phyloP scores from a whole-genome alignment of 2,888 invertebrate species.

The Tenthredo notha region DNA sequence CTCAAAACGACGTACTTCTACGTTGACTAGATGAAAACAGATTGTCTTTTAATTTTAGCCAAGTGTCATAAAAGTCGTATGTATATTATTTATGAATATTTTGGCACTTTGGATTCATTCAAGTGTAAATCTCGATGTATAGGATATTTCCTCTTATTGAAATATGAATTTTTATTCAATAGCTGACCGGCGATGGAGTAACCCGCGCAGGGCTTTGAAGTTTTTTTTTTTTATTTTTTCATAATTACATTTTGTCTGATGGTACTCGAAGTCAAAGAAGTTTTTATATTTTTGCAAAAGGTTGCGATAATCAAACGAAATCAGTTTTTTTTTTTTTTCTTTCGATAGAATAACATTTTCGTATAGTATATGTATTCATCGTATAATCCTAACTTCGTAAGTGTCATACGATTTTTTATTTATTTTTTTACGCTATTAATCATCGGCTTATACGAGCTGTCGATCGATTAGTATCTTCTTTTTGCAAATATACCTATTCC shows the following conservation, averaged over 20 bases:
- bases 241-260: background rate
- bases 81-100: background rate
- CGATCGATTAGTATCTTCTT: background rate
- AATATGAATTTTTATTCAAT: background rate
- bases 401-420: background rate
- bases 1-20: background rate
- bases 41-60: background rate
- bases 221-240: background rate
- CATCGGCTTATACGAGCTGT: background rate
- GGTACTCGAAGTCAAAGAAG: constrained; percentile 21
- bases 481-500: background rate
- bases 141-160: background rate
- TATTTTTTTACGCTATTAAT: background rate
- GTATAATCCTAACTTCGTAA: background rate
- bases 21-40: background rate
- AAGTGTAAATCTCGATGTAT: background rate
- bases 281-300: background rate
- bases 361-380: background rate
- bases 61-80: background rate
- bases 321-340: background rate
- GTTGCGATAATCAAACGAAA: background rate
- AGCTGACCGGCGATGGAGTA: background rate
- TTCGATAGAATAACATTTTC: background rate
- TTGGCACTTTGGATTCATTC: background rate
- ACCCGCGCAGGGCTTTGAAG: background rate